phyloP scores from a whole-genome alignment of 2,113 vertebrate species.

The Laticauda laticaudata region DNA sequence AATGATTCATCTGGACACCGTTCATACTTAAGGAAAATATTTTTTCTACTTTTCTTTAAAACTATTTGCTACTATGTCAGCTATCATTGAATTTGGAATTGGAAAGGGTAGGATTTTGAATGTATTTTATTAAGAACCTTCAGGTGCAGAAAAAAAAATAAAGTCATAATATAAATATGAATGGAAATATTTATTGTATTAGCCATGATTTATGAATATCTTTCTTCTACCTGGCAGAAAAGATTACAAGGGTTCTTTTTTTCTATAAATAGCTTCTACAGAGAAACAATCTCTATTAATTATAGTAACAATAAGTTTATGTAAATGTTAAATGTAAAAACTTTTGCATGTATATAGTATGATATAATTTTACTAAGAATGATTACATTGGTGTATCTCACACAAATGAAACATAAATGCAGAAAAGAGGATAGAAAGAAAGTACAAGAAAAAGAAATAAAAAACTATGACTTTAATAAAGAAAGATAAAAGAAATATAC shows the following conservation, averaged over 20 bases:
- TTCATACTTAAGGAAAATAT: not conserved
- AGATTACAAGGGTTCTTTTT: not conserved
- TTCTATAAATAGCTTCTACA: not conserved
- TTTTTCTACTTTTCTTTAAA: not conserved
- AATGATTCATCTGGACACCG: not conserved
- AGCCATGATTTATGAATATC: not conserved
- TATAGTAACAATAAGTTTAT: not conserved
- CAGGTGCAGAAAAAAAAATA: not conserved
- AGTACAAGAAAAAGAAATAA: not conserved
- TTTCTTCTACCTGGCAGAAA: not conserved
- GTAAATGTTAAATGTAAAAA: not conserved
- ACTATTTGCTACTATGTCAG: not conserved
- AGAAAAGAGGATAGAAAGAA: not conserved
- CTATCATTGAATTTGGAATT: not conserved
- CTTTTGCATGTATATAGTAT: not conserved
- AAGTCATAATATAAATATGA: not conserved
- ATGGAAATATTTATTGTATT: not conserved
- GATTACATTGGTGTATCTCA: not conserved
- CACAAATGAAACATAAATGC: not conserved
- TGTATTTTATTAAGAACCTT: not conserved
- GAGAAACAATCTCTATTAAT: not conserved
- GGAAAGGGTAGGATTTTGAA: not conserved
- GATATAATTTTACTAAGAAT: not conserved
- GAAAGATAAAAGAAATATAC: not conserved
- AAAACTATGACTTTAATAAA: not conserved